A percentile compares a stretch with the other conserved stretches of the same genome.
Conservation (phyloP, 2,113 vertebrate genomes). For the Rhabdornis inornatus region DNA sequence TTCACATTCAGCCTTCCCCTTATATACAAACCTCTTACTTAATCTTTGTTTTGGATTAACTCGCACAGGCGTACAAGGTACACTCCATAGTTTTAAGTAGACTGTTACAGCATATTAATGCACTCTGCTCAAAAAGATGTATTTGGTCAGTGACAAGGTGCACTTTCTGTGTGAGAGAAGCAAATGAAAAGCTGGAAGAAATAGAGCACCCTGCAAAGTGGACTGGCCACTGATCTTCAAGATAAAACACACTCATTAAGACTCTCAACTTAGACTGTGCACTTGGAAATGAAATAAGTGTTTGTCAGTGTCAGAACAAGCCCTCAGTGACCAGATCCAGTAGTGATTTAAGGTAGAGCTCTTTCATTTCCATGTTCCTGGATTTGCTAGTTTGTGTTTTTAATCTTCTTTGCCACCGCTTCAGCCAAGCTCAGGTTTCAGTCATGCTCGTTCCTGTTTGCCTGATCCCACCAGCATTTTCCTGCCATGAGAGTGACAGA, state of each 20-base stretch:
- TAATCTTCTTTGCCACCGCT: not conserved
- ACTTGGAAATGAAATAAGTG: not conserved
- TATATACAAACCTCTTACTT: constrained; percentile 55
- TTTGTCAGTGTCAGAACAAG: not conserved
- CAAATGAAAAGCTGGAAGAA: constrained; percentile 40
- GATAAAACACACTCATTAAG: constrained; percentile 38
- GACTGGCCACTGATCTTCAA: constrained; percentile 14
- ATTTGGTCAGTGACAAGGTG: not conserved
- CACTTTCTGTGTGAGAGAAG: not conserved
- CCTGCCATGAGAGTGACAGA: not conserved
- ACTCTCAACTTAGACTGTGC: not conserved
- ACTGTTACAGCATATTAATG: constrained; percentile 52
- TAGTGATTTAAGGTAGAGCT: not conserved
- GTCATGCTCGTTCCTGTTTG: not conserved
- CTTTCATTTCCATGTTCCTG: not conserved
- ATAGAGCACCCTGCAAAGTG: not conserved
- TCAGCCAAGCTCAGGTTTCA: not conserved
- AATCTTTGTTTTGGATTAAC: constrained; percentile 70
- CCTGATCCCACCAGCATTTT: not conserved
- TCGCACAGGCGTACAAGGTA: not conserved
- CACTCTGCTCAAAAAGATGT: not conserved
- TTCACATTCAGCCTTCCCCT: constrained; percentile 56
- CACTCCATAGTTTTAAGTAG: constrained; percentile 32
- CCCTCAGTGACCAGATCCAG: not conserved
- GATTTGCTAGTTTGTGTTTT: not conserved